A percentile compares a stretch with the other conserved stretches of the same genome.
phyloP scores from a whole-genome alignment of 2,797 vertebrate species.

The Notolepis coatsorum region DNA sequence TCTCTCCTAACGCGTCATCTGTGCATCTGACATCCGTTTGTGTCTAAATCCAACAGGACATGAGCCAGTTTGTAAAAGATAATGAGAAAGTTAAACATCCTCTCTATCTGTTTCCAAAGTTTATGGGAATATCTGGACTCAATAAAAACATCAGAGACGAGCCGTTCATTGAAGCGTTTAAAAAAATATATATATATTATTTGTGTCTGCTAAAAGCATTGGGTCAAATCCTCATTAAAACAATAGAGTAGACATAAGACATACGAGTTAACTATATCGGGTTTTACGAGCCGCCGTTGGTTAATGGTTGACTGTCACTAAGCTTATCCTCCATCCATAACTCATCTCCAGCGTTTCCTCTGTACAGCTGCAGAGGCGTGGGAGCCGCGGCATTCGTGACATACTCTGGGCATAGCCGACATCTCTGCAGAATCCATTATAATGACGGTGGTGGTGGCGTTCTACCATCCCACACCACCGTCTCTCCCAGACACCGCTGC shows the following conservation, averaged over 20 bases:
- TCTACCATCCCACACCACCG: constrained; percentile 17
- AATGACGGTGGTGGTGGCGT: neutral
- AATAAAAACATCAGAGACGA: neutral
- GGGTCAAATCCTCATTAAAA: neutral
- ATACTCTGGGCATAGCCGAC: constrained; percentile 17
- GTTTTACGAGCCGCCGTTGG: neutral
- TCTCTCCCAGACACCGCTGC: neutral
- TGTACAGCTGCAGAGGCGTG: constrained; percentile 2
- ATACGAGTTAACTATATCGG: neutral
- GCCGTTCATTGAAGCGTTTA: neutral
- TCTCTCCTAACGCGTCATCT: too few species aligned
- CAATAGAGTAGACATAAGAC: neutral
- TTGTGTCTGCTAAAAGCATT: neutral
- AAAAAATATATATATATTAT: too few species aligned
- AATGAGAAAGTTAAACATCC: neutral
- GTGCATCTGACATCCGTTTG: neutral
- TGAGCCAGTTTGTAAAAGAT: neutral
- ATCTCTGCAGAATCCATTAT: constrained; percentile 10
- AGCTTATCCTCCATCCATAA: neutral
- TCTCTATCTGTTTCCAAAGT: neutral
- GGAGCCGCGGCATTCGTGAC: constrained; percentile 14
- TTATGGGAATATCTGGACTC: constrained; percentile 9
- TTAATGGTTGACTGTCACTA: neutral
- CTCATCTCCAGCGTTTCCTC: neutral
- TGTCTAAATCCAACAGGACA: constrained; percentile 15